Conservation (phyloP, 2,888 invertebrate species). For the Tortricodes alternella region DNA sequence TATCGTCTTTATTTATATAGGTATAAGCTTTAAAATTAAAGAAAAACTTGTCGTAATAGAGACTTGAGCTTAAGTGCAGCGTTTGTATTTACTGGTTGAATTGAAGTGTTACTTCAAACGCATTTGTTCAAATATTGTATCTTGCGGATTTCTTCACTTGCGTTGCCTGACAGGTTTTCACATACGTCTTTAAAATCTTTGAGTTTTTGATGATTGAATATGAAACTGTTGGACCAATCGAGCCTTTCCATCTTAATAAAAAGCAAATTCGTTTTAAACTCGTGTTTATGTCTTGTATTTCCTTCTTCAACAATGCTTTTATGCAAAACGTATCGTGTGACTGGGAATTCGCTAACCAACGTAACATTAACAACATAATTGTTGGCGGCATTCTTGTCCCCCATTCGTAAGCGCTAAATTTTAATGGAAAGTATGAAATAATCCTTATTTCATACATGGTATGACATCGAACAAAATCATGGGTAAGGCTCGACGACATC, state of each 20-base stretch:
- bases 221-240: too few species aligned
- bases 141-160: background rate
- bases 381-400: slow-evolving; percentile 29
- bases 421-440: slow-evolving; percentile 23
- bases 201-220: too few species aligned
- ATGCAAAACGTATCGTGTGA: slow-evolving; percentile 59
- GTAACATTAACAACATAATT: slow-evolving; percentile 29
- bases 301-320: slow-evolving; percentile 55
- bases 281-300: slow-evolving; percentile 31
- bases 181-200: too few species aligned
- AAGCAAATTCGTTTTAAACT: slow-evolving; percentile 33
- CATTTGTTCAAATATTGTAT: slow-evolving; percentile 11
- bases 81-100: background rate
- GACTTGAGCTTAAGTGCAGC: slow-evolving; percentile 5
- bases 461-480: slow-evolving; percentile 32
- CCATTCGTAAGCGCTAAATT: slow-evolving; percentile 35
- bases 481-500: slow-evolving; percentile 38
- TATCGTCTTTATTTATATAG: background rate
- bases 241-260: background rate
- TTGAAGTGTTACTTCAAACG: slow-evolving; percentile 24
- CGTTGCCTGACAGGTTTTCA: background rate
- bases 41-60: slow-evolving; percentile 17
- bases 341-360: slow-evolving; percentile 47
- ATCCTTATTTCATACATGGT: slow-evolving; percentile 24
- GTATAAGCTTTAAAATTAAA: background rate